phyloP scores from a whole-genome alignment of 2,888 invertebrate genomes.

The Oscheius sp. region DNA sequence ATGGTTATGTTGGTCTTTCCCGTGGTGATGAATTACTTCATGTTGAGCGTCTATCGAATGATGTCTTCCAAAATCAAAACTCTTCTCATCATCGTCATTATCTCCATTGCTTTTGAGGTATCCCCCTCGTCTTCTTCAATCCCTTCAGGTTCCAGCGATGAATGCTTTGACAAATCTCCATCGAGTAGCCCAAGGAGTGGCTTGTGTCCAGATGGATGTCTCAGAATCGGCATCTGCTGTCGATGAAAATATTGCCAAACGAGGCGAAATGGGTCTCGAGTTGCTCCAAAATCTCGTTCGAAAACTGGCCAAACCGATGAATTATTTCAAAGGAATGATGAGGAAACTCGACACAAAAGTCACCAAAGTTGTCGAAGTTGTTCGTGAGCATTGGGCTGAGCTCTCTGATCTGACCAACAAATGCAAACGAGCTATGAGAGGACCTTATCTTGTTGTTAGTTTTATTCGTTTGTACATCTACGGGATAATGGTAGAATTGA shows the following conservation, averaged over 20 bases:
- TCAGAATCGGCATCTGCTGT: conserved; percentile 50
- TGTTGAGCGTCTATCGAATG: conserved; percentile 45
- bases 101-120: conserved; percentile 46
- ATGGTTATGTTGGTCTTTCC: conserved; percentile 49
- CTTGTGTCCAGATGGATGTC: conserved; percentile 58
- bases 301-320: conserved; percentile 45
- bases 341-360: conserved; percentile 37
- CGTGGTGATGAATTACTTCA: conserved; percentile 42
- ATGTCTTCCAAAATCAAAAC: conserved; percentile 40
- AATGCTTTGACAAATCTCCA: conserved; percentile 58
- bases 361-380: conserved; percentile 43
- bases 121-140: background rate
- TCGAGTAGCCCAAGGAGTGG: conserved; percentile 53
- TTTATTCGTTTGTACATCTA: background rate
- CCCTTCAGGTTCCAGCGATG: conserved; percentile 54
- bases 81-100: conserved; percentile 39
- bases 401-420: conserved; percentile 38
- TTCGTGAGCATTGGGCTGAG: conserved; percentile 34
- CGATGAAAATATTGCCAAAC: conserved; percentile 45
- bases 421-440: conserved; percentile 37
- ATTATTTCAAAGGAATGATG: conserved; percentile 38
- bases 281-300: conserved; percentile 25
- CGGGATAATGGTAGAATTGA: background rate
- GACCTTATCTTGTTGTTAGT: conserved; percentile 35
- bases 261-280: conserved; percentile 32